Base-by-base conservation (phyloP, 2,888 invertebrate genomes). In the Rhagonycha lutea region DNA sequence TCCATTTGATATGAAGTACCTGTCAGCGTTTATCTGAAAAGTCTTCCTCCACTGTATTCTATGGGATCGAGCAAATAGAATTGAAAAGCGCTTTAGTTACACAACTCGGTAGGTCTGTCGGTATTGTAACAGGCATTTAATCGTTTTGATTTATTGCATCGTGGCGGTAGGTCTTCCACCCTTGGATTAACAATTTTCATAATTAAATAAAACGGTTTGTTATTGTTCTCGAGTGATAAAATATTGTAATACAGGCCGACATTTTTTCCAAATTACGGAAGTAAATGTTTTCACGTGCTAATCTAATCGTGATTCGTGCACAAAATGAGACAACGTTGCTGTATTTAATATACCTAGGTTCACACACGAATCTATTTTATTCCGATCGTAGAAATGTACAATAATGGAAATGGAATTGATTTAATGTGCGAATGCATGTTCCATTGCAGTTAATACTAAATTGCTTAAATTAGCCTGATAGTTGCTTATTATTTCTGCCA, bases 391-490 rank as follows among this genome's bases (percentile, higher is more conserved):
- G 68, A 75, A 75, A 75, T 68, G 72, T 62, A 73, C 73, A 69
- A 68, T 76, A 76, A 76, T 76, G 73, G 76, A 76, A 73, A 76
- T 70, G 23, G 76, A 76, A 76, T 73, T 73, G 76, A 77, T 78
- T 78, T 75, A 78, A 75, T 76, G 67, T 67, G 76, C 75, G 75
- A 75, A 75, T 75, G 72, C 75, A 75, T 71, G 71, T 75, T 75
- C 63, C 71, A 75, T 75, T 69, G 71, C 75, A 75, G 75, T 72
- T 72, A 72, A 75, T 72, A 69, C 69, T 60, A 75, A 75, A 75
- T 75, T 75, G 75, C 75, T 71, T 72, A 75, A 75, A 75, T 75
- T 71, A 75, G 63, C 47, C 68, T 69, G 68, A 75, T 68, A 69
- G 75, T 68, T 63, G 68, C 32, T 75, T 75, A 75, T 75, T 75